Conservation (phyloP, 2,113 vertebrate genomes). For the Pagrus major region DNA sequence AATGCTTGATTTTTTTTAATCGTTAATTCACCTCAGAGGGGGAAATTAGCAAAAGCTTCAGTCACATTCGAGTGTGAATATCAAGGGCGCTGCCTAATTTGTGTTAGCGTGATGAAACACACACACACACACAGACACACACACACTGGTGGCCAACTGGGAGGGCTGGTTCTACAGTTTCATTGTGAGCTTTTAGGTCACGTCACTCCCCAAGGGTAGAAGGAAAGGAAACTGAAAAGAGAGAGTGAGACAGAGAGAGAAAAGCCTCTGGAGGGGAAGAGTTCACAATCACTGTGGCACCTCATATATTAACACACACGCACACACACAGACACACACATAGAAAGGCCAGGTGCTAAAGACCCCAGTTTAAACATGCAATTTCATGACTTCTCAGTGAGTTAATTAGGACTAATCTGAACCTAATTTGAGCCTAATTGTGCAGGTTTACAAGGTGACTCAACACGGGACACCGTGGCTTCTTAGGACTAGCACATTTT, state of each 20-base stretch:
- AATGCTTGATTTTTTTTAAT: background rate
- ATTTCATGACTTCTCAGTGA: conserved; percentile 31
- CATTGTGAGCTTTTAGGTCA: conserved; percentile 61
- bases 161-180: conserved; percentile 67
- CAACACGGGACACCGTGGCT: too few relatives aligned
- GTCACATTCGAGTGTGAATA: background rate
- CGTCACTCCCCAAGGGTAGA: conserved; percentile 53
- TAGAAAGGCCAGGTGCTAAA: conserved; percentile 17
- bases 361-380: conserved; percentile 22
- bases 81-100: conserved; percentile 28
- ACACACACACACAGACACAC: background rate
- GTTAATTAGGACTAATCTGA: conserved; percentile 48
- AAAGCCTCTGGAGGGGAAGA: conserved; percentile 9
- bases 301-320: conserved; percentile 16
- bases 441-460: conserved; percentile 35
- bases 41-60: background rate
- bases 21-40: background rate
- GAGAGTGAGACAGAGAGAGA: conserved; percentile 4
- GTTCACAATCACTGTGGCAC: conserved; percentile 21
- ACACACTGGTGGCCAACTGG: conserved; percentile 36
- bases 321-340: background rate
- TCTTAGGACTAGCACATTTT: conserved; percentile 4
- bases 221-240: conserved; percentile 30
- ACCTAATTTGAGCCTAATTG: conserved; percentile 28
- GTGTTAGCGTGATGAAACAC: conserved; percentile 9